phyloP scores from a whole-genome alignment of 2,113 vertebrate species.

The Guaruba guarouba region DNA sequence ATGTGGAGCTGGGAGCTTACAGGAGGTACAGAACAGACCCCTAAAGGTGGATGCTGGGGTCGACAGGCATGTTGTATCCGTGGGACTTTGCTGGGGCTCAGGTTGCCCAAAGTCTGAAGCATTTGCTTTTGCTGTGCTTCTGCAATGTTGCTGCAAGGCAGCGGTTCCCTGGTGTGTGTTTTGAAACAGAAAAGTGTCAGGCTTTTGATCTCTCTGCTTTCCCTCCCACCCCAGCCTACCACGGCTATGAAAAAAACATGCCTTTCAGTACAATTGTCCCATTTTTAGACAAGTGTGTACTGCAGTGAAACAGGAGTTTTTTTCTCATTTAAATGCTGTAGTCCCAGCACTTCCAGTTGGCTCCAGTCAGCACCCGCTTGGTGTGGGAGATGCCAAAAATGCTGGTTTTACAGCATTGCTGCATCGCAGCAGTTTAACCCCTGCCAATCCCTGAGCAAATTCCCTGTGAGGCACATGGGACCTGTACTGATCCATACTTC shows the following conservation, averaged over 20 bases:
- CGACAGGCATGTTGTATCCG: neutral
- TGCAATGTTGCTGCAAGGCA: neutral
- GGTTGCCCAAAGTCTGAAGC: neutral
- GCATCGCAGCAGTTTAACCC: neutral
- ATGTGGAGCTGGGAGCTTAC: neutral
- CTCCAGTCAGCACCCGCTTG: neutral
- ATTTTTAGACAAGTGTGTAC: neutral
- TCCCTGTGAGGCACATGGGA: accelerated
- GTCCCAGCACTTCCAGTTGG: neutral
- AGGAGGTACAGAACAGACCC: neutral
- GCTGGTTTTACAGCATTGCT: neutral
- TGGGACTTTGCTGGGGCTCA: neutral
- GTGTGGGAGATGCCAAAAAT: neutral
- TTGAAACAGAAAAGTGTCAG: neutral
- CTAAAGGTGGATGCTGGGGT: neutral
- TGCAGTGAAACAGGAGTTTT: neutral
- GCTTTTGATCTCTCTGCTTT: neutral
- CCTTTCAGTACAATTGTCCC: neutral
- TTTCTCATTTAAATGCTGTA: neutral
- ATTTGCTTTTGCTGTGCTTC: neutral
- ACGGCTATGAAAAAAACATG: neutral
- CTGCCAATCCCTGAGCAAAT: neutral
- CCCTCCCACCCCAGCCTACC: neutral
- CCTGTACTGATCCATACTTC: neutral
- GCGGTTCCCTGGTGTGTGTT: accelerated